phyloP scores from a whole-genome alignment of 1,140 invertebrate genomes.

The Scylla paramamosain region DNA sequence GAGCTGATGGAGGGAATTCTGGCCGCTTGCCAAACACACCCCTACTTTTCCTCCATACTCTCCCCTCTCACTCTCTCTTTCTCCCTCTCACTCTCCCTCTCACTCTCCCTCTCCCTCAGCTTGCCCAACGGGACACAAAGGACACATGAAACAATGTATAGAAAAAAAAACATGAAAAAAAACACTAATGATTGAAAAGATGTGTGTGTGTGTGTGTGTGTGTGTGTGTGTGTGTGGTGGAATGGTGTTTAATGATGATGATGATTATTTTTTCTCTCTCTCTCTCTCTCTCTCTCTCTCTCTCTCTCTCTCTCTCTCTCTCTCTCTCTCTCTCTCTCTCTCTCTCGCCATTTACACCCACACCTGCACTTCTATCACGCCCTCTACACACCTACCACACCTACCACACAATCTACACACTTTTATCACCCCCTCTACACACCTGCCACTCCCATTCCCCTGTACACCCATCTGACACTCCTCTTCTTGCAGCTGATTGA shows the following conservation, averaged over 20 bases:
- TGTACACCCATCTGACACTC: not conserved
- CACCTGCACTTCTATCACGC: not conserved
- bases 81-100: not conserved
- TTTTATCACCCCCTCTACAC: not conserved
- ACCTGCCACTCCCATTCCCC: not conserved
- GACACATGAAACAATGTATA: not conserved
- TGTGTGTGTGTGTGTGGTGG: no score
- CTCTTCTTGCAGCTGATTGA: constrained; percentile 74
- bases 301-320: not conserved
- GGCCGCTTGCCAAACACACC: not conserved
- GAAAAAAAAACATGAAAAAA: not conserved
- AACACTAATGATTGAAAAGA: not conserved
- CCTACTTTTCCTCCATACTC: not conserved
- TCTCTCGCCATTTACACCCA: not conserved
- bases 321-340: not conserved
- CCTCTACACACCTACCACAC: not conserved
- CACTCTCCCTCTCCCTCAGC: not conserved
- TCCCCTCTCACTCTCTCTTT: not conserved
- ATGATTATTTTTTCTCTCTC: not conserved
- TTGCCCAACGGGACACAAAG: not conserved
- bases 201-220: no score
- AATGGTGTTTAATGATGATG: not conserved
- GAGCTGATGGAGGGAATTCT: not conserved
- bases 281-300: constrained; percentile 23
- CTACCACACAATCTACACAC: not conserved